These are phyloP conservation scores for Mastigias papua DNA, from an alignment of 30 jellyfish, hydroid and myxozoan genomes.

Conservation along the genomic window DNA sequence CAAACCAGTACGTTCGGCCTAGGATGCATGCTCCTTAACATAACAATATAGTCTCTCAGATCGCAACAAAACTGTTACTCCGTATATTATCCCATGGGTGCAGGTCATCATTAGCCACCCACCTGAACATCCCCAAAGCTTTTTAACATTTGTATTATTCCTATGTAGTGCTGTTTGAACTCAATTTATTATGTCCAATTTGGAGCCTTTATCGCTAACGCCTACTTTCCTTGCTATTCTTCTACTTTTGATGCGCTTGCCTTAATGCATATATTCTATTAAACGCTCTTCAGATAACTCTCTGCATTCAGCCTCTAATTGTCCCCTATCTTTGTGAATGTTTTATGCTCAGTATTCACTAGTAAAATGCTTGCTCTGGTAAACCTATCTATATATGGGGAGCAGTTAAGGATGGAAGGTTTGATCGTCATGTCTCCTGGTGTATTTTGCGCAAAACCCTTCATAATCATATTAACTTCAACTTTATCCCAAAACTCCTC, in stretches of 20 bases:
- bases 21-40: conserved; percentile 20
- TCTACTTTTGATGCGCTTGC: neutral
- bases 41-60: conserved; percentile 65
- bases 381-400: conserved; percentile 46
- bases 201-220: conserved; percentile 38
- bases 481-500: conserved; percentile 19
- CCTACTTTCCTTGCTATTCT: conserved; percentile 34
- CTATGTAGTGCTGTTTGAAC: conserved; percentile 6
- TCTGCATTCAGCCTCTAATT: conserved; percentile 45
- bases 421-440: neutral
- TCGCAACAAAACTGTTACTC: conserved; percentile 9
- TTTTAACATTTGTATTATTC: conserved; percentile 15
- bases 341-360: conserved; percentile 58
- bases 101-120: conserved; percentile 72
- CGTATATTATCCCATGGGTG: conserved; percentile 50
- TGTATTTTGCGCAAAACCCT: conserved; percentile 6
- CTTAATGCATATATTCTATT: conserved; percentile 12
- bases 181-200: conserved; percentile 50
- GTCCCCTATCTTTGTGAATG: conserved; percentile 3
- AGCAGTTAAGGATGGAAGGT: conserved; percentile 33
- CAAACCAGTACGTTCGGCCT: conserved; percentile 39
- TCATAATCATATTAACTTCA: conserved; percentile 4
- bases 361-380: conserved; percentile 6
- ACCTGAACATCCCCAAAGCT: conserved; percentile 61
- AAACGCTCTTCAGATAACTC: conserved; percentile 57